Base-by-base conservation (phyloP, 2,113 vertebrate genomes). In the Crotophaga sulcirostris region DNA sequence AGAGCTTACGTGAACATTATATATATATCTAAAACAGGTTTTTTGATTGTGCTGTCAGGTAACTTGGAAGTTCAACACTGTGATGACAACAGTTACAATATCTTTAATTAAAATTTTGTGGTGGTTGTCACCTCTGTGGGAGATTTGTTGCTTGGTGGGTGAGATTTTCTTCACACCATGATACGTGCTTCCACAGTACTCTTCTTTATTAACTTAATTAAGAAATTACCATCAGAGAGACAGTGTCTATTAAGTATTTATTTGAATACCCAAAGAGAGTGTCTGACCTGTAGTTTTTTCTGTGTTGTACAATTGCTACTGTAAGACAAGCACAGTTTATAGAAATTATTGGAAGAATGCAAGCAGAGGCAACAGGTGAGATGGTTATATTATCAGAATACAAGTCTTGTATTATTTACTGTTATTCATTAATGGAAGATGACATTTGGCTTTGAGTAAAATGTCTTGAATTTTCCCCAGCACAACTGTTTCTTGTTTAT, bases 61-160 rank as follows among this genome's bases (percentile, higher is more conserved):
- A 89, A 54, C 40, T 7, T 20, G 3, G 60, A 56, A 90, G 54
- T 82, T 15, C 79, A 77, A 92, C 26, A 51, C 77, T 87, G 38
- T 84, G 59, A 92, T 92, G 51, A 47, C 76, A 79, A 88, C 31
- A 89, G n/a, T 84, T 94, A 44, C 16, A 79, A 23, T 76, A 89
- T 54, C 67, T 93, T 96, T 96, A 96, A 90, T 96, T 96, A 94
- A 38, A 94, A 42, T 93, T 96, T 80, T 95, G 68, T 90, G 87
- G 45, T 33, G 76, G 89, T 96, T 96, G 89, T 94, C 84, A 94
- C 74, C 74, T 91, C 90, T 72, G 75, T 96, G 85, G 83, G 87
- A 83, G 51, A 66, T 42, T 16, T 78, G 38, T 69, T 95, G 29
- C 67, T 95, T 90, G 34, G 15, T 93, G 67, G 83, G 56, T 81